A percentile compares a stretch with the other conserved stretches of the same genome.
phyloP scores from a whole-genome alignment of 2,888 invertebrate genomes.

The Didymodactylos carnosus region DNA sequence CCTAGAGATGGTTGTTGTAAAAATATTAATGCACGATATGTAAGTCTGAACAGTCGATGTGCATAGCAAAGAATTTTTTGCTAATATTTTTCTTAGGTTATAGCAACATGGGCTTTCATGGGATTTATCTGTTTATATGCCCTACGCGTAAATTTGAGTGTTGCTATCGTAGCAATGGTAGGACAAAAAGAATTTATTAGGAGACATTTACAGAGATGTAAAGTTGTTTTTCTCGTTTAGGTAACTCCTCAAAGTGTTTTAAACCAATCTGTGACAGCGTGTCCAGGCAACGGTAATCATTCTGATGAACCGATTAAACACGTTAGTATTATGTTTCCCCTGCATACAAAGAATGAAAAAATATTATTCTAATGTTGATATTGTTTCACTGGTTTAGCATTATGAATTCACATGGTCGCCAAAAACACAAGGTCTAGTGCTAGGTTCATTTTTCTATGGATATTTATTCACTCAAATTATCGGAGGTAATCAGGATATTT shows the following conservation, averaged over 20 bases:
- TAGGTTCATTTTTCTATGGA: constrained; percentile 12
- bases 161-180: too few relatives aligned
- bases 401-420: constrained; percentile 10
- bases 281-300: neutral
- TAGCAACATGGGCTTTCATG: neutral
- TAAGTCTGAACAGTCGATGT: too few relatives aligned
- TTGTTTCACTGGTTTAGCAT: neutral
- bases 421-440: constrained; percentile 7
- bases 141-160: neutral
- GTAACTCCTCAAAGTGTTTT: neutral
- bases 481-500: neutral
- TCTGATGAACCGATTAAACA: neutral
- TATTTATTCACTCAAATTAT: constrained; percentile 7
- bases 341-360: neutral
- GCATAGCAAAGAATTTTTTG: too few relatives aligned
- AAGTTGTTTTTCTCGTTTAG: too few relatives aligned
- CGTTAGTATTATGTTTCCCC: too few relatives aligned
- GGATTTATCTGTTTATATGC: neutral
- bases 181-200: too few relatives aligned
- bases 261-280: neutral
- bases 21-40: too few relatives aligned
- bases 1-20: too few relatives aligned
- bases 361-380: neutral
- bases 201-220: too few relatives aligned
- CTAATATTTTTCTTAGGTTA: neutral